These are phyloP conservation scores for Pherbina coryleti DNA, from an alignment of 2,888 invertebrate genomes.

Conservation along the genomic window DNA sequence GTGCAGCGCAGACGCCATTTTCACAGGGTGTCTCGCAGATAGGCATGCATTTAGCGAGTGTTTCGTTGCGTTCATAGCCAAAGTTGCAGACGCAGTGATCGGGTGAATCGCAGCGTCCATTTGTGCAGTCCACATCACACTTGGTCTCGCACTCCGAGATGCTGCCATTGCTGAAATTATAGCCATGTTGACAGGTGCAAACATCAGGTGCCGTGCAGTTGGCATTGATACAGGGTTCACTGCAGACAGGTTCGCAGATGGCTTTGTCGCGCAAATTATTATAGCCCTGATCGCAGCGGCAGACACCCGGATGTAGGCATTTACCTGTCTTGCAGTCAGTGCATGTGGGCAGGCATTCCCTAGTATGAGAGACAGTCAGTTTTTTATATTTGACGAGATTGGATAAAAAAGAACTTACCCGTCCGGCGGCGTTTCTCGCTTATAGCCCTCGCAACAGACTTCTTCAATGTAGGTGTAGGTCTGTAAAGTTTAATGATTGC, in stretches of 20 bases:
- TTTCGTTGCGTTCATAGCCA: constrained; percentile 65
- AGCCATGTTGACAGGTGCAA: constrained; percentile 60
- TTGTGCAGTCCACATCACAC: constrained; percentile 66
- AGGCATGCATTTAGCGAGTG: constrained; percentile 56
- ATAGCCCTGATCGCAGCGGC: constrained; percentile 60
- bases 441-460: constrained; percentile 64
- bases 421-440: constrained; percentile 45
- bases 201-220: constrained; percentile 59
- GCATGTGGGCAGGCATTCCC: constrained; percentile 63
- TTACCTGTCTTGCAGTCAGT: constrained; percentile 58
- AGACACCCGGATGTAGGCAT: constrained; percentile 60
- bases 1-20: constrained; percentile 67
- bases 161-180: constrained; percentile 54
- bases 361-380: constrained; percentile 35
- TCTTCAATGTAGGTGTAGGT: constrained; percentile 57
- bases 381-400: too few relatives aligned
- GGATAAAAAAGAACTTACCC: constrained; percentile 50
- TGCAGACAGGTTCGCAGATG: constrained; percentile 58
- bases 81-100: constrained; percentile 73
- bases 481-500: constrained; percentile 40
- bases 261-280: constrained; percentile 54
- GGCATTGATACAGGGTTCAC: constrained; percentile 59
- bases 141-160: constrained; percentile 61
- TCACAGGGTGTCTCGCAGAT: constrained; percentile 58
- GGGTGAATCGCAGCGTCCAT: constrained; percentile 72